A percentile compares a stretch with the other conserved stretches of the same genome.
Conservation (phyloP, 2,888 invertebrate genomes). For the Tetragonisca angustula region DNA sequence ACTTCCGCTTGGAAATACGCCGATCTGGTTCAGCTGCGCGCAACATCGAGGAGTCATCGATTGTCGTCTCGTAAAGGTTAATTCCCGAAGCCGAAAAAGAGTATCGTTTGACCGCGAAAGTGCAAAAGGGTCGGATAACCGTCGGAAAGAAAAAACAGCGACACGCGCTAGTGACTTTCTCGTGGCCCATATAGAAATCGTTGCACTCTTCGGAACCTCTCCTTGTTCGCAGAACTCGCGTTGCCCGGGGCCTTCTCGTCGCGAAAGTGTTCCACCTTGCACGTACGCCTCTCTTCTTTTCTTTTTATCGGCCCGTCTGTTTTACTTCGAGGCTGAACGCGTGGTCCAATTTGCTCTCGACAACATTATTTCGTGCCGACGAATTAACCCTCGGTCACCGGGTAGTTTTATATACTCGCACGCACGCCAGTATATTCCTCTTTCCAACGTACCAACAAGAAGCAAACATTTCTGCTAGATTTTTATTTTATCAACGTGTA, state of each 20-base stretch:
- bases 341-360: conserved; percentile 26
- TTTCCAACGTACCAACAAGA: too few species aligned
- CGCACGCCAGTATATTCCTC: too few species aligned
- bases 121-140: conserved; percentile 61
- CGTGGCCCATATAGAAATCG: conserved; percentile 80
- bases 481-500: too few species aligned
- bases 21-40: background rate
- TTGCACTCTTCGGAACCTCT: conserved; percentile 70
- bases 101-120: conserved; percentile 56
- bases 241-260: conserved; percentile 49
- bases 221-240: conserved; percentile 52
- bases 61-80: background rate
- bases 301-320: conserved; percentile 22
- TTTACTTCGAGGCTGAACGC: conserved; percentile 2
- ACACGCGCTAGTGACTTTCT: conserved; percentile 78
- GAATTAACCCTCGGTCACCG: conserved; percentile 2
- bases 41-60: background rate
- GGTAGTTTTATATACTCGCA: too few species aligned
- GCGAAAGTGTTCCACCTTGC: conserved; percentile 63
- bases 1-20: background rate
- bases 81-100: background rate
- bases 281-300: conserved; percentile 33
- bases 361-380: conserved; percentile 3
- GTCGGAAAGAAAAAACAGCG: conserved; percentile 39
- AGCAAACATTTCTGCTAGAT: too few species aligned